These are phyloP conservation scores for Pogoniulus pusillus DNA, from an alignment of 2,797 vertebrate genomes.

Conservation along the genomic window DNA sequence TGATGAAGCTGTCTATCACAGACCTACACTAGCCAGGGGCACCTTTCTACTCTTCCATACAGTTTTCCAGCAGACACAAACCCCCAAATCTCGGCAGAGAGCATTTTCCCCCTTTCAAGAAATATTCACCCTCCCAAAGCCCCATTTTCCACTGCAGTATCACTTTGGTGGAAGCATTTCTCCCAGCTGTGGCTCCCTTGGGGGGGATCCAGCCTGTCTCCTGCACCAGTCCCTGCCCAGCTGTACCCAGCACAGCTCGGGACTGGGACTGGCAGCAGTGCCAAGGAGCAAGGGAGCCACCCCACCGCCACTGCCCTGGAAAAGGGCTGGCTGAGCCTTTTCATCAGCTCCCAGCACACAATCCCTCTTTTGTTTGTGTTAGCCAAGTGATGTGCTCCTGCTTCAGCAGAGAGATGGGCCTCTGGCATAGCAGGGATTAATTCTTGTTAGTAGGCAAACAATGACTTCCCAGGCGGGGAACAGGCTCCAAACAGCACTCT, in stretches of 20 bases:
- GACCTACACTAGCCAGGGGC: accelerated
- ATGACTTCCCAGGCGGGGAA: neutral
- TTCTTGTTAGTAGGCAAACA: slow-evolving; percentile 11
- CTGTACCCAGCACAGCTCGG: accelerated
- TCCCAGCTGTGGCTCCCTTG: neutral
- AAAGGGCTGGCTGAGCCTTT: neutral
- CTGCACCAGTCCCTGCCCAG: neutral
- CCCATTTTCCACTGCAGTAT: neutral
- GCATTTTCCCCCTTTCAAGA: neutral
- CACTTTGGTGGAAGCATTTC: neutral
- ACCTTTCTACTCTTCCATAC: neutral
- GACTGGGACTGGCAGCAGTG: neutral
- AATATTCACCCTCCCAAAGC: neutral
- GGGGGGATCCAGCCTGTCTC: neutral
- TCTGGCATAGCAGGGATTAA: neutral
- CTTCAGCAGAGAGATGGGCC: neutral
- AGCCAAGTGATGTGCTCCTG: neutral
- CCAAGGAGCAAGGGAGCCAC: neutral
- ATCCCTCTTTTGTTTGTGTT: slow-evolving; percentile 22
- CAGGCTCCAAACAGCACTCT: neutral
- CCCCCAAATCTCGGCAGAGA: neutral
- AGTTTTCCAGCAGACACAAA: neutral
- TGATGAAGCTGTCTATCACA: neutral
- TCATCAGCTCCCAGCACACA: neutral
- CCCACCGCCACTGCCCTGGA: neutral